These are phyloP conservation scores for Lynx canadensis DNA, from an alignment of 2,113 vertebrate genomes.

Conservation along the genomic window DNA sequence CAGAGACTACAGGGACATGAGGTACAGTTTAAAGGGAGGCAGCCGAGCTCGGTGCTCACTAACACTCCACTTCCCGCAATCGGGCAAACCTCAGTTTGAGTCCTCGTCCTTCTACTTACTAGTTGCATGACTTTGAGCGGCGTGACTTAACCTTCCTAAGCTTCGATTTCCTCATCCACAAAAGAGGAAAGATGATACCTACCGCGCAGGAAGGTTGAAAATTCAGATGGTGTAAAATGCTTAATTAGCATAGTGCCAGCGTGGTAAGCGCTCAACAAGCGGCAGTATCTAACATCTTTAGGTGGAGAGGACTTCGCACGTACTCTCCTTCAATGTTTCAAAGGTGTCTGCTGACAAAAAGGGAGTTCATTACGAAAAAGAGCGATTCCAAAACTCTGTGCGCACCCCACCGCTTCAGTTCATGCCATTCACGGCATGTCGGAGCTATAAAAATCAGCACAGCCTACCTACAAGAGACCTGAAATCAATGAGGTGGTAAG, in stretches of 20 bases:
- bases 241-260: neutral
- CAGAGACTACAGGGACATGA: neutral
- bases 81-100: neutral
- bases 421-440: neutral
- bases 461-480: neutral
- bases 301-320: neutral
- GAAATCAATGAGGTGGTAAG: neutral
- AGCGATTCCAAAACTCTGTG: neutral
- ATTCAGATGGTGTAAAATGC: neutral
- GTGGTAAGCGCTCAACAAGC: neutral
- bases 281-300: neutral
- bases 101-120: neutral
- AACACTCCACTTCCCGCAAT: neutral
- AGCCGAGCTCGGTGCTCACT: neutral
- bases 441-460: slow-evolving; percentile 7
- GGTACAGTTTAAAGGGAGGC: neutral
- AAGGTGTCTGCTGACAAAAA: neutral
- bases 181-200: neutral
- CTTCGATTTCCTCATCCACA: slow-evolving; percentile 2
- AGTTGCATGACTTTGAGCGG: neutral
- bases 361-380: slow-evolving; percentile 2
- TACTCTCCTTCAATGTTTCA: neutral
- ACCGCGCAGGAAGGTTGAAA: neutral
- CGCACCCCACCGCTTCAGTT: neutral
- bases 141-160: neutral